A percentile compares a stretch with the other conserved stretches of the same genome.
These are phyloP conservation scores for Timandra comae DNA, from an alignment of 2,888 invertebrate species.

Conservation along the genomic window DNA sequence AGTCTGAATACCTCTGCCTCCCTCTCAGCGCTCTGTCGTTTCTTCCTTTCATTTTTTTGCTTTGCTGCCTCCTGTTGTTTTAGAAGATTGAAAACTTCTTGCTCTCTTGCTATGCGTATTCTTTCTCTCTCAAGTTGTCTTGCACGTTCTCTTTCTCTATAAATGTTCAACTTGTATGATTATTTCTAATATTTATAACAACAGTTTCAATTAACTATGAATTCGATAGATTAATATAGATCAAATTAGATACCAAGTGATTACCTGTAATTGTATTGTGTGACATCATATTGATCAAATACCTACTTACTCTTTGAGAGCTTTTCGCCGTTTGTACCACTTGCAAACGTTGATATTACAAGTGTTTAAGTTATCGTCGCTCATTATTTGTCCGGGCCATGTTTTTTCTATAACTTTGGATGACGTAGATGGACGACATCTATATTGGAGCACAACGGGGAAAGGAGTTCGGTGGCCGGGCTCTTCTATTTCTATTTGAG, in stretches of 20 bases:
- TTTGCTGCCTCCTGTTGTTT: no score
- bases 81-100: no score
- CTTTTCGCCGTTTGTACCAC: slow-evolving; percentile 28
- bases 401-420: slow-evolving; percentile 14
- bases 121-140: no score
- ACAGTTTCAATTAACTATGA: not conserved
- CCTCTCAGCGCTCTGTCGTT: not conserved
- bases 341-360: no score
- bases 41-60: slow-evolving; percentile 1
- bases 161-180: not conserved
- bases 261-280: slow-evolving; percentile 4
- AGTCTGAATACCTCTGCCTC: not conserved
- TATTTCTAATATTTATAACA: not conserved
- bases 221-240: not conserved
- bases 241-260: not conserved
- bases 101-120: no score
- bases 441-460: slow-evolving; percentile 26
- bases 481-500: slow-evolving; percentile 27
- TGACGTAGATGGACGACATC: slow-evolving; percentile 10
- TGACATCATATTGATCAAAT: slow-evolving; percentile 12
- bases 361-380: slow-evolving; percentile 5
- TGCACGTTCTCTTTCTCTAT: not conserved
- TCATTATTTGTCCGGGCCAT: slow-evolving; percentile 9
- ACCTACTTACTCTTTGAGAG: slow-evolving; percentile 21
- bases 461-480: slow-evolving; percentile 27